Base-by-base conservation (phyloP, 2,113 vertebrate species). In the Pomatostomus ruficeps region DNA sequence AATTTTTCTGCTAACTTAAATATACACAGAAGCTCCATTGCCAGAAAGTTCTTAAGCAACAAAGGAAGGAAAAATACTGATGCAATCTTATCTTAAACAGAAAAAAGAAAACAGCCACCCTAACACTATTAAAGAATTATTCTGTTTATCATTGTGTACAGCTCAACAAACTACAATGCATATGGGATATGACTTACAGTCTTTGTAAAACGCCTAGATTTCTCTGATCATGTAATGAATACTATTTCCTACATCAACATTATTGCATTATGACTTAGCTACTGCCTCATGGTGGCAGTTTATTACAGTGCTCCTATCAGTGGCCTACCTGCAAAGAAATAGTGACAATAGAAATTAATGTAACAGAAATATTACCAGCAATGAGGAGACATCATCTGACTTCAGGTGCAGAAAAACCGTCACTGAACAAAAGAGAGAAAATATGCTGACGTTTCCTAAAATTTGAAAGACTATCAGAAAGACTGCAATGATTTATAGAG, bases 251-350 rank as follows among this genome's bases (percentile, higher is more conserved):
- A 42, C 0, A 0, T 80, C 38, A 88, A 33, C 10, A 58, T 68
- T 76, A 55, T 42, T 58, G 14, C 19, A 38, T 59, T 77, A 33
- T 91, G 84, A 91, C 79, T 91, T 94, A 96, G 62, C 90, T 96
- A 96, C 84, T 88, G 36, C 62, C 61, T 92, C 75, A 72, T 76
- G 75, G 62, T 95, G 84, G 91, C 89, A 97, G 79, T 75, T 97
- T 96, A 86, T 97, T 94, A 72, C 62, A 79, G 48, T 80, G 91
- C 74, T 95, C 82, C 70, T 95, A 72, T 92, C 94, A 92, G 85
- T 61, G 59, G 62, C 88, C 84, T 94, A 97, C 97, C 94, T 98
- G 90, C 94, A 95, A 97, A 97, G 90, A 97, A 94, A 93, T 19
- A 90, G 49, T 94, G 80, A 96, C 85, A 97, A 96, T 72, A 90